A percentile compares a stretch with the other conserved stretches of the same genome.
Evolutionary conservation across 2,888 invertebrate species (phyloP).

Genomic region (Caenorhabditis sp.): DNA sequence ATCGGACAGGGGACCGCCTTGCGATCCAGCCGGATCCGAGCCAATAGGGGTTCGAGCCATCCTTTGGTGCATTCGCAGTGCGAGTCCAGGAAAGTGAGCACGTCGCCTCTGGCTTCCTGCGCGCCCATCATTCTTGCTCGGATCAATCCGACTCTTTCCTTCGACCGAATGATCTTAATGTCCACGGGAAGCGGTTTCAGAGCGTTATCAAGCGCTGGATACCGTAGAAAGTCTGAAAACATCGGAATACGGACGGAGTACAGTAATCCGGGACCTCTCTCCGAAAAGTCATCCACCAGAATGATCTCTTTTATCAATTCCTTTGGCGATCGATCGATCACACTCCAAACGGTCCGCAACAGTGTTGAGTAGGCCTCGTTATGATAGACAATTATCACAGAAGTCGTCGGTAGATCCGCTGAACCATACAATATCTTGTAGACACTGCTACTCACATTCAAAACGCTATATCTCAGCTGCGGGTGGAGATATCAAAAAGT

Average conservation of each 20-base stretch:
- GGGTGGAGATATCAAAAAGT: too few relatives aligned
- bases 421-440: too few relatives aligned
- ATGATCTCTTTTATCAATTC: constrained; percentile 89
- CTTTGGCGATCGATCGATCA: constrained; percentile 86
- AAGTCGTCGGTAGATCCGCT: constrained; percentile 86
- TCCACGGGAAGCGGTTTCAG: constrained; percentile 82
- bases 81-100: constrained; percentile 95
- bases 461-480: too few relatives aligned
- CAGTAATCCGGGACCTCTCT: constrained; percentile 82
- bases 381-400: constrained; percentile 96
- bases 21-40: constrained; percentile 91
- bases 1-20: constrained; percentile 87
- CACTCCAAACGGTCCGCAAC: constrained; percentile 95
- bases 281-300: constrained; percentile 97
- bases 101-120: constrained; percentile 89
- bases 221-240: constrained; percentile 68
- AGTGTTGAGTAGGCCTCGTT: constrained; percentile 99
- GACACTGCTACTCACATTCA: too few relatives aligned
- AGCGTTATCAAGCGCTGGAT: constrained; percentile 65
- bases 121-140: constrained; percentile 94
- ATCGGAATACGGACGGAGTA: neutral
- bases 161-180: constrained; percentile 87
- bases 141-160: constrained; percentile 94
- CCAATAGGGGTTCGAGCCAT: constrained; percentile 96
- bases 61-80: constrained; percentile 98